Conservation (phyloP, 2,888 invertebrate species). For the Leptinotarsa tumamoca region DNA sequence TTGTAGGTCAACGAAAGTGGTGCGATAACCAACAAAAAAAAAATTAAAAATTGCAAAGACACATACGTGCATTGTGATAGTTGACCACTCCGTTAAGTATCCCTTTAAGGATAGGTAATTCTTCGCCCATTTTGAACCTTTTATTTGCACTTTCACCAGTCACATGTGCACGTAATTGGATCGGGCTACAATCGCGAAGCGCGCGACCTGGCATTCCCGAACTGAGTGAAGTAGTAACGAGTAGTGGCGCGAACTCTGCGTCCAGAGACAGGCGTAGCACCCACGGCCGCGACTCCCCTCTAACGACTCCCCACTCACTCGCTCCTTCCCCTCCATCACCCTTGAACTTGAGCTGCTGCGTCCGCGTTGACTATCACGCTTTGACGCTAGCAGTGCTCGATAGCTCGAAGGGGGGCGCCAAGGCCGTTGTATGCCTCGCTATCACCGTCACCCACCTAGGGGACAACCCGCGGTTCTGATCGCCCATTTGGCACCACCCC, state of each 20-base stretch:
- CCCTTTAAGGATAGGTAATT: constrained; percentile 90
- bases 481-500: constrained; percentile 32
- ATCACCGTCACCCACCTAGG: constrained; percentile 43
- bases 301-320: constrained; percentile 49
- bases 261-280: constrained; percentile 68
- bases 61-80: constrained; percentile 95
- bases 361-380: constrained; percentile 46
- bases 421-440: constrained; percentile 48
- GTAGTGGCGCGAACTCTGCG: constrained; percentile 57
- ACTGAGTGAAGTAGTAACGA: constrained; percentile 52
- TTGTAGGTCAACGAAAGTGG: constrained; percentile 62
- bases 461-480: constrained; percentile 34
- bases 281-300: constrained; percentile 65
- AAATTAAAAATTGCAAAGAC: constrained; percentile 34
- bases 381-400: constrained; percentile 51
- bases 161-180: constrained; percentile 57
- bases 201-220: constrained; percentile 66
- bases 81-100: constrained; percentile 91
- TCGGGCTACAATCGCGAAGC: constrained; percentile 61
- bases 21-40: constrained; percentile 35
- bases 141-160: constrained; percentile 58
- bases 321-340: constrained; percentile 63
- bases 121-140: constrained; percentile 79
- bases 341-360: constrained; percentile 66
- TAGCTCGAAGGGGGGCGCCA: constrained; percentile 48